Percentiles rank a stretch among this genome's conserved stretches.
Evolutionary conservation across 2,113 vertebrate genomes (phyloP).

Genomic region (Chrysemys picta): DNA sequence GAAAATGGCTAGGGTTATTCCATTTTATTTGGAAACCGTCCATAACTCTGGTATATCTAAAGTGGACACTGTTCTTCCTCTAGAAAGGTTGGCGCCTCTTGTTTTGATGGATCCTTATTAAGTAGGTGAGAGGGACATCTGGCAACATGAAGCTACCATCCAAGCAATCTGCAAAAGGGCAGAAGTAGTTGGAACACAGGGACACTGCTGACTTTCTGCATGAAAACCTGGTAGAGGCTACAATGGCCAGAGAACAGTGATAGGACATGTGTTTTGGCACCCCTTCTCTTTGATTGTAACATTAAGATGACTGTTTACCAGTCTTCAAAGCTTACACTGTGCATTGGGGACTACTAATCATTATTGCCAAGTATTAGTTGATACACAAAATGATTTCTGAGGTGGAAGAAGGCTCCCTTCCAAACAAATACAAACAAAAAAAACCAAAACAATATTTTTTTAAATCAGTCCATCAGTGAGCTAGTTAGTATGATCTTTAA

Average conservation of each 20-base stretch:
- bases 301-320: background rate
- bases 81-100: too few species aligned
- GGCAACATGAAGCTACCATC: too few species aligned
- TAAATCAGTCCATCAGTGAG: background rate
- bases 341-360: background rate
- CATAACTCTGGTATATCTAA: too few species aligned
- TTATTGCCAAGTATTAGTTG: background rate
- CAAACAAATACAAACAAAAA: background rate
- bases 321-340: background rate
- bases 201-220: too few species aligned
- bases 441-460: background rate
- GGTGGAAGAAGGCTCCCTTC: background rate
- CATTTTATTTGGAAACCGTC: too few species aligned
- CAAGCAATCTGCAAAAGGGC: too few species aligned
- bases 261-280: background rate
- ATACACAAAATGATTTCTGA: background rate
- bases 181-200: too few species aligned
- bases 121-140: too few species aligned
- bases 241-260: background rate
- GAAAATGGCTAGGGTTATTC: too few species aligned
- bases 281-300: background rate
- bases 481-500: background rate
- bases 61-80: too few species aligned
- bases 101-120: too few species aligned
- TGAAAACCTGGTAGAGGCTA: too few species aligned